Evolutionary conservation across 2,888 invertebrate species (phyloP), one percentile per base, ranked within the genome.

Genomic region (Phaedon cochleariae): DNA sequence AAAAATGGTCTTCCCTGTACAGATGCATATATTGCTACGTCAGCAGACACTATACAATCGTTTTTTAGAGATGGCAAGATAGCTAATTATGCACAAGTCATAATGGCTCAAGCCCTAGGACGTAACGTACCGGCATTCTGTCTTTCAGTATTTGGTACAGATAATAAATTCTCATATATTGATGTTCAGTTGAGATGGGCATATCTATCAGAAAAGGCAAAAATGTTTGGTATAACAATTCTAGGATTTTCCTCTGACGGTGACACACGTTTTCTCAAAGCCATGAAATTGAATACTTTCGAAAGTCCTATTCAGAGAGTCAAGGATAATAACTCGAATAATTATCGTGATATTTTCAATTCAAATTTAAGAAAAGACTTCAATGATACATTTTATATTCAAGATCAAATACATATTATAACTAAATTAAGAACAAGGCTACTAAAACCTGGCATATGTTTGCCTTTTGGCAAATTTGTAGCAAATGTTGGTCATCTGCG

Each of bases 1-100:
- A 60, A 52, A 46, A 63, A 64, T 49, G 69, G 67, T n/a, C 20
- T 69, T 20, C 72, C 72, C 15, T 18, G 45, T 15, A 17, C 17
- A 17, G 29, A 51, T 37, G 53, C 62, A 48, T 72, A 46, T 53
- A 29, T 54, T 31, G 67, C 65, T 10, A 51, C 58, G 26, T 68
- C 68, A 20, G 60, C 65, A 26, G 20, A 49, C 41, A 53, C 21
- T 26, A 69, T 71, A 10, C 34, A 62, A 51, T 17, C 68, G n/a
- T 64, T 58, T 59, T 69, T 67, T 59, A 41, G 60, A 26, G 64
- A 26, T 21, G 59, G 49, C 17, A 37, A 20, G 20, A 68, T 61
- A 55, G 59, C 68, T 57, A 34, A 31, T 34, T 57, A 57, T 37
- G 57, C 57, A 1, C 45, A 57, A 20, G 57, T 37, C 22, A 57